These are phyloP conservation scores for Sturnus vulgaris DNA, from an alignment of 2,113 vertebrate genomes.

Conservation along the genomic window DNA sequence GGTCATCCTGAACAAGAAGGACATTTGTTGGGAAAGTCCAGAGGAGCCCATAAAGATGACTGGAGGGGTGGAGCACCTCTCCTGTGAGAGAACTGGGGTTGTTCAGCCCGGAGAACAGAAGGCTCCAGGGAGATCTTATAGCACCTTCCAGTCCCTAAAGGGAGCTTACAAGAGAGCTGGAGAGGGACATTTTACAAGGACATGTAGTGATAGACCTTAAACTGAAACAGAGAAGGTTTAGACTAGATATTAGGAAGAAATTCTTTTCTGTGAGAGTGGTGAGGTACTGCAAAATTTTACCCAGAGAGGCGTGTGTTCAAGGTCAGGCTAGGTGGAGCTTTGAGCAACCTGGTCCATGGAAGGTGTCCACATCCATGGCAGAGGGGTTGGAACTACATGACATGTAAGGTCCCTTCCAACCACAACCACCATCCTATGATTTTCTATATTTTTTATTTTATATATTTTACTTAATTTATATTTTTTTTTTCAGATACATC, in stretches of 20 bases:
- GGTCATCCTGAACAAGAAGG: neutral
- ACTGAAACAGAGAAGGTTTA: neutral
- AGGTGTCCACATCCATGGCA: neutral
- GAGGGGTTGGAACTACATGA: neutral
- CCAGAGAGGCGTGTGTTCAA: neutral
- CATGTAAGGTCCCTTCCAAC: neutral
- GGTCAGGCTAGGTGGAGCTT: neutral
- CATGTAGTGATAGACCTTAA: neutral
- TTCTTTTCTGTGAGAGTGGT: neutral
- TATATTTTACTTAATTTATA: neutral
- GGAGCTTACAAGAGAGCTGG: neutral
- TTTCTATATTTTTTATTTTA: neutral
- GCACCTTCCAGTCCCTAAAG: neutral
- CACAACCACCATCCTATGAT: too few species aligned
- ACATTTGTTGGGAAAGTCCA: neutral
- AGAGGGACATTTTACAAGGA: neutral
- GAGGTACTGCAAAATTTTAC: neutral
- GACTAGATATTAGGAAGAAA: neutral
- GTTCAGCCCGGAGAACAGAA: neutral
- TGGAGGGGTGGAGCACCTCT: neutral
- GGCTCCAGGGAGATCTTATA: neutral
- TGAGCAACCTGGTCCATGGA: neutral
- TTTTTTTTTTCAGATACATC: neutral
- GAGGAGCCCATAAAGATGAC: neutral
- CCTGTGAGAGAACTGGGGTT: accelerated